phyloP scores from a whole-genome alignment of 2,113 vertebrate genomes.

The Morone saxatilis region DNA sequence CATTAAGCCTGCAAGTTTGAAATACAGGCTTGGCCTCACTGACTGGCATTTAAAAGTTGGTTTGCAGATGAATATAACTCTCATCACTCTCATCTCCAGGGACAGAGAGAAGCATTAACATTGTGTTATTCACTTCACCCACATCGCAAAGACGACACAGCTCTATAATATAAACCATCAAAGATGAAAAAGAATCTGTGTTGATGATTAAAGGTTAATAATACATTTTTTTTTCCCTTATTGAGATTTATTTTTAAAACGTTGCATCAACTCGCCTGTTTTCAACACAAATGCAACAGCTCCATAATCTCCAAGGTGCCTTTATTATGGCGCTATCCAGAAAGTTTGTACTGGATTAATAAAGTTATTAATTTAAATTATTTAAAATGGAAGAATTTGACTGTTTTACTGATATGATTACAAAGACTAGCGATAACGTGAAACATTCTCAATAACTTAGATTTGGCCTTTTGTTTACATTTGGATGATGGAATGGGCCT shows the following conservation, averaged over 20 bases:
- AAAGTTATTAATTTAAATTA: no score
- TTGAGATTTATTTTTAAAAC: background rate
- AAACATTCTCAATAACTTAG: no score
- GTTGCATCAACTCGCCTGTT: background rate
- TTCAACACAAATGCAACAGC: no score
- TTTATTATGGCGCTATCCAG: no score
- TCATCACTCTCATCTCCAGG: slow-evolving; percentile 36
- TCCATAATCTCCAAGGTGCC: background rate
- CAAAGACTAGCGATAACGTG: background rate
- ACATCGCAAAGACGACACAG: background rate
- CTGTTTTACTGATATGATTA: background rate
- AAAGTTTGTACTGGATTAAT: background rate
- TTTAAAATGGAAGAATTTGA: background rate
- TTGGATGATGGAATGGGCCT: background rate
- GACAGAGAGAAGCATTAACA: slow-evolving; percentile 17
- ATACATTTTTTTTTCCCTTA: background rate
- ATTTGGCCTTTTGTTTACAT: background rate
- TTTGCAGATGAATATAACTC: slow-evolving; percentile 39
- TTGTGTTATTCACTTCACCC: slow-evolving; percentile 23
- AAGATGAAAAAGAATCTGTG: background rate
- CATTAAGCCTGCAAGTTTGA: slow-evolving; percentile 52
- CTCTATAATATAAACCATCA: slow-evolving; percentile 3
- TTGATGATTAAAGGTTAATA: no score
- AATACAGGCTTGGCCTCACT: slow-evolving; percentile 48
- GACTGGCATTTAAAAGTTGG: slow-evolving; percentile 56